Evolutionary conservation across 2,113 vertebrate genomes (phyloP), one percentile per base, ranked within the genome.

Genomic region (Coreoperca whiteheadi): DNA sequence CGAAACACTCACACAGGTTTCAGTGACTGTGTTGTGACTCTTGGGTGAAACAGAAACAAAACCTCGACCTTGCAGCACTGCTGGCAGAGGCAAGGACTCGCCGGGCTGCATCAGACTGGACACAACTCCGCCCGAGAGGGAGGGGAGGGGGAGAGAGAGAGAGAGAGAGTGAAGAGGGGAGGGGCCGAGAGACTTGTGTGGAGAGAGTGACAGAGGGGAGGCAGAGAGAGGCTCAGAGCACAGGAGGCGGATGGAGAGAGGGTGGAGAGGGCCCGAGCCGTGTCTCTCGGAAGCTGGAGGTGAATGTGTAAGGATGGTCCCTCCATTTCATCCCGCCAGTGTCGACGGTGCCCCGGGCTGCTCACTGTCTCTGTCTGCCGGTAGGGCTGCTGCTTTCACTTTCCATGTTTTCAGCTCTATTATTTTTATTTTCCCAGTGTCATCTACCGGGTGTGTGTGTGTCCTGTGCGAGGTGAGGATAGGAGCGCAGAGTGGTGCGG

Each of bases 11-110:
- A 12, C 69, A 12, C 15, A 18, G 66, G 23, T 43, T 57, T 69
- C 68, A 10, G 1, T 8, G 7, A 23, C 66, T 7, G 54, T 51
- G 59, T 16, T 68, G 61, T 64, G 57, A 63, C 48, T 69, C 57
- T 48, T 25, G 11, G 18, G 28, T 74, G 67, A n/a, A n/a, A n/a
- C 74, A 70, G 81, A 69, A 83, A 77, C 80, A 90, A n/a, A 92
- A 87, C 88, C 9, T 56, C 93, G 96, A 95, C 95, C 95, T 96
- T 96, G 96, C 93, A 43, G 83, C 28, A 84, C 85, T 86, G 83
- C 83, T 64, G 65, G 82, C 30, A 61, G 74, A 73, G 76, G 81
- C 81, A 0, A 16, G 81, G 90, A 89, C 72, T 83, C 25, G 28
- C 46, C 23, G 1, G 67, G 68, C 86, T 89, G 81, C 83, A 86